Base-by-base conservation (phyloP, 2,797 vertebrate species). In the Pachyuromys duprasi region DNA sequence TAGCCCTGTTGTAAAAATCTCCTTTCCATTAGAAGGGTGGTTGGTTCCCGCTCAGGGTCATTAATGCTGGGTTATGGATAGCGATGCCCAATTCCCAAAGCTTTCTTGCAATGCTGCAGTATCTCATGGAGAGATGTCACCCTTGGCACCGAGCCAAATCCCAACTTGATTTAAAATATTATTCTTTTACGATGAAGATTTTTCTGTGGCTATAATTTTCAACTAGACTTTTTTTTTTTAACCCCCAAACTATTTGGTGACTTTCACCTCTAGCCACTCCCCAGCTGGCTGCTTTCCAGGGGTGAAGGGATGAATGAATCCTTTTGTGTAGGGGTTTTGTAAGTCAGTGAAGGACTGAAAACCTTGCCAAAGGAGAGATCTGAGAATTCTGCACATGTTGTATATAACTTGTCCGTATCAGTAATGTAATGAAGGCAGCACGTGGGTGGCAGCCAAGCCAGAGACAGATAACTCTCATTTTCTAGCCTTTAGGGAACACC, bases 281-380 rank as follows among this genome's bases (percentile, higher is more conserved):
- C 63, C 81, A 55, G 91, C 36, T 95, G 96, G 96, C 93, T 91
- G 62, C 60, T 95, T 82, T 95, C 96, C 94, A 97, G 55, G n/a
- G 72, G 31, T 79, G 74, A 72, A 91, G 83, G 67, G 62, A 96
- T 97, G 96, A 97, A 97, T 97, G 90, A 80, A 93, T 97, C 81
- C 95, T 96, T 97, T 96, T 90, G 88, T 97, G 72, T 36, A 86
- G 81, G 72, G 81, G 63, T 94, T 95, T 93, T 82, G 76, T 89
- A 97, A 90, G 90, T 94, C 63, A 39, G 57, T 24, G 39, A 93
- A 81, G 81, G 87, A 39, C 74, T 89, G 45, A 89, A 79, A 94
- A n/a, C 26, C 42, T 96, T 91, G 94, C 96, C 86, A 92, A 36
- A 90, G 91, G 92, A 3, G 15, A 28, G 89, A 39, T 5, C 18